Conservation (phyloP, 2,113 vertebrate species). For the Pangasianodon gigas region DNA sequence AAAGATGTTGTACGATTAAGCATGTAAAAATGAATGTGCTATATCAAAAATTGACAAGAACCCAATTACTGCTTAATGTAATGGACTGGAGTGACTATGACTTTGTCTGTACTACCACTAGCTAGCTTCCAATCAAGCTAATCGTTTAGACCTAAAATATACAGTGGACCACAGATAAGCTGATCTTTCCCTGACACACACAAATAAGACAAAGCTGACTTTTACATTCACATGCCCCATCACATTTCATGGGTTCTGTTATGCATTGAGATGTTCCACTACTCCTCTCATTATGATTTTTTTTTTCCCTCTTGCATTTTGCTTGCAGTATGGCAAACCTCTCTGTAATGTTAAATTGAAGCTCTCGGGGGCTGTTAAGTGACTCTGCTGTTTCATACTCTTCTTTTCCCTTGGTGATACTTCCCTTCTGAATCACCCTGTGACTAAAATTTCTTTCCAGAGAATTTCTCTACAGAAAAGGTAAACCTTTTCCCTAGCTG, state of each 20-base stretch:
- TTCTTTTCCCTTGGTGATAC: background rate
- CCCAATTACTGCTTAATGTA: background rate
- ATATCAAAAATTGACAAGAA: background rate
- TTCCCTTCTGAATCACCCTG: background rate
- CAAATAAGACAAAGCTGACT: background rate
- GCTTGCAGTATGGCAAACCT: background rate
- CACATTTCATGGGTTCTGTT: background rate
- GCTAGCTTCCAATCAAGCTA: background rate
- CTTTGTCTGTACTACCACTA: background rate
- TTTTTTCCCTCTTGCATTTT: background rate
- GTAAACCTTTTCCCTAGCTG: background rate
- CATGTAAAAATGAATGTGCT: background rate
- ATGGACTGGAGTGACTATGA: background rate
- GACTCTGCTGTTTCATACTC: background rate
- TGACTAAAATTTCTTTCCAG: background rate
- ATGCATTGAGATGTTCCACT: background rate
- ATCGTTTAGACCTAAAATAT: background rate
- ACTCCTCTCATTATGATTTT: background rate
- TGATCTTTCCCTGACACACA: background rate
- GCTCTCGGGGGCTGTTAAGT: slow-evolving; percentile 5
- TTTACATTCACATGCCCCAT: background rate
- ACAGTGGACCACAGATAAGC: background rate
- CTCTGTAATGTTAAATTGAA: background rate
- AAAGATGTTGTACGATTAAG: background rate
- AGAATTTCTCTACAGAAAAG: background rate